Evolutionary conservation across 2,888 invertebrate genomes (phyloP).

Genomic region (Sturmia bella): DNA sequence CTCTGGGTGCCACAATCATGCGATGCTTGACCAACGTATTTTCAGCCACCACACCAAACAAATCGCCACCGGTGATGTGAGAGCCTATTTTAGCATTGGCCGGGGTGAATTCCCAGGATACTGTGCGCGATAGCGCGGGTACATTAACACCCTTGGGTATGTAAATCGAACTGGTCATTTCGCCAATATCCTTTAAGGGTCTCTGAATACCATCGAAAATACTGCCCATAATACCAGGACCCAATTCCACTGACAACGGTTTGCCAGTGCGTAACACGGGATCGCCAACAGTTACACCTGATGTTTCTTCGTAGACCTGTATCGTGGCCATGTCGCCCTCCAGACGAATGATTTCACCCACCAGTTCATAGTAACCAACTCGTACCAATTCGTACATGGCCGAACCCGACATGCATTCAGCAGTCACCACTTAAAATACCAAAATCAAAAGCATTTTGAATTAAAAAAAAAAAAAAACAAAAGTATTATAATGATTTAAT

Average conservation of each 20-base stretch:
- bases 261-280: constrained; percentile 98
- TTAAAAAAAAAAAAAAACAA: constrained; percentile 42
- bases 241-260: constrained; percentile 98
- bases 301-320: constrained; percentile 97
- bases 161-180: constrained; percentile 96
- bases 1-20: constrained; percentile 94
- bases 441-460: constrained; percentile 60
- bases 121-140: constrained; percentile 90
- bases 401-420: constrained; percentile 98
- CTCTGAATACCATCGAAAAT: constrained; percentile 99
- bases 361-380: constrained; percentile 97
- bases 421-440: constrained; percentile 91
- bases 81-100: constrained; percentile 91
- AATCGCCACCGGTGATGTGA: constrained; percentile 98
- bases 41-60: constrained; percentile 96
- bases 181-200: constrained; percentile 96
- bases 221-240: constrained; percentile 98
- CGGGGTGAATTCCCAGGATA: constrained; percentile 95
- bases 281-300: constrained; percentile 99
- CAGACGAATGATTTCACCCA: constrained; percentile 99
- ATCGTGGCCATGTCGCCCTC: constrained; percentile 99
- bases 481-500: not conserved
- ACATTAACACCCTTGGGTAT: constrained; percentile 99
- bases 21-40: constrained; percentile 98
- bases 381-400: constrained; percentile 99